phyloP scores from a whole-genome alignment of 2,113 vertebrate genomes.

The Papio anubis region DNA sequence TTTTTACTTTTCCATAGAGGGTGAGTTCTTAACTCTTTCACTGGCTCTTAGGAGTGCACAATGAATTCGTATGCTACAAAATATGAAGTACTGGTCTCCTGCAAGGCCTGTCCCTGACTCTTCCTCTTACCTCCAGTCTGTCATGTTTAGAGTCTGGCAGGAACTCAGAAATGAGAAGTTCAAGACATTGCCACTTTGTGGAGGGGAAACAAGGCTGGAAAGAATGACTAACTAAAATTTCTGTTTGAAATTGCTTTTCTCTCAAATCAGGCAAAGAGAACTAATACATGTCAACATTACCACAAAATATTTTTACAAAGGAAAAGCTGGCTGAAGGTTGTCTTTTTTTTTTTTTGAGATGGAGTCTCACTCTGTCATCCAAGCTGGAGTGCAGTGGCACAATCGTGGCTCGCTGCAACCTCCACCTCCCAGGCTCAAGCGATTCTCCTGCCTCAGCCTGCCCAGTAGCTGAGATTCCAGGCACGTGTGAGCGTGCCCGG shows the following conservation, averaged over 20 bases:
- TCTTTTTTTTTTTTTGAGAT: no score
- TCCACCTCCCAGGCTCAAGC: no score
- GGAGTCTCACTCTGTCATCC: no score
- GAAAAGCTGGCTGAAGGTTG: neutral
- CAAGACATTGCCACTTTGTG: neutral
- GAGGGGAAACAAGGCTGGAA: neutral
- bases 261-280: neutral
- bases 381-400: no score
- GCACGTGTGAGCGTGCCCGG: no score
- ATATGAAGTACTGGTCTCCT: neutral
- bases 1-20: neutral
- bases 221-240: neutral
- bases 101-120: neutral
- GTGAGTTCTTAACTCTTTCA: constrained; percentile 1
- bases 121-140: neutral
- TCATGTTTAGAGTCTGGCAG: neutral
- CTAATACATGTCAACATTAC: no score
- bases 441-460: no score
- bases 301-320: neutral
- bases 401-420: no score
- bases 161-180: neutral
- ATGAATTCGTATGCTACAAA: neutral
- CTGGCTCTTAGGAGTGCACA: neutral
- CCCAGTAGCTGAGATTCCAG: no score
- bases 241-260: neutral